Evolutionary conservation across 2,113 vertebrate genomes (phyloP), one percentile per base, ranked within the genome.

Genomic region (Pachycephala philippinensis): DNA sequence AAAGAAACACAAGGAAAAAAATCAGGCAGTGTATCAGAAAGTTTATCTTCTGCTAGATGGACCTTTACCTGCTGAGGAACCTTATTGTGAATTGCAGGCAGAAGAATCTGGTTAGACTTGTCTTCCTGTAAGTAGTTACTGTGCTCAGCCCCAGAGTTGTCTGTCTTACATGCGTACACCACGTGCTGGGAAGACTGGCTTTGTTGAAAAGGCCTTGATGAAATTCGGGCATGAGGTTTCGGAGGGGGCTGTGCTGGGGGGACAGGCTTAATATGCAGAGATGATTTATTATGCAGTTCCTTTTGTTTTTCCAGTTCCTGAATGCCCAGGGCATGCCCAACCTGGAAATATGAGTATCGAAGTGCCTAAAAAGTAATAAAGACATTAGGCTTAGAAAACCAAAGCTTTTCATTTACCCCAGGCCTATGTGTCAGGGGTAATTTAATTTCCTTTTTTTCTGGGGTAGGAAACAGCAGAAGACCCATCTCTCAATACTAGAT

Each of bases 331-430:
- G 98, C 97, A 83, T 99, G 98, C 52, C 99, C 99, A 90, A 99
- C 98, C 11, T 98, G 98, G 97, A 99, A 99, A 94, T 99, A 99
- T 1, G 99, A 97, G 88, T 99, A 99, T 52, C 99, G 98, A 94
- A 99, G 98, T 21, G 99, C 98, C 99, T 99, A 94, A 70, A 98
- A 97, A 13, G 87, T 47, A 98, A 90, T 17, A 2, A 33, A 56
- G 23, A 78, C 14, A 15, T 45, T n/a, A 90, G 23, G 40, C 9
- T 31, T 40, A 59, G 47, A 50, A 91, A 92, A 76, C 1, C 9
- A 7, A 65, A 81, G 27, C 42, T 91, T 83, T 53, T 66, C 5
- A 45, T 39, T 57, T 60, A 80, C 2, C 5, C 27, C 20, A 79
- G 16, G 37, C 15, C 30, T 79, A 1, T 12, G 23, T 15, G 11